phyloP scores from a whole-genome alignment of 2,113 vertebrate genomes.

The Ceratotherium simum region DNA sequence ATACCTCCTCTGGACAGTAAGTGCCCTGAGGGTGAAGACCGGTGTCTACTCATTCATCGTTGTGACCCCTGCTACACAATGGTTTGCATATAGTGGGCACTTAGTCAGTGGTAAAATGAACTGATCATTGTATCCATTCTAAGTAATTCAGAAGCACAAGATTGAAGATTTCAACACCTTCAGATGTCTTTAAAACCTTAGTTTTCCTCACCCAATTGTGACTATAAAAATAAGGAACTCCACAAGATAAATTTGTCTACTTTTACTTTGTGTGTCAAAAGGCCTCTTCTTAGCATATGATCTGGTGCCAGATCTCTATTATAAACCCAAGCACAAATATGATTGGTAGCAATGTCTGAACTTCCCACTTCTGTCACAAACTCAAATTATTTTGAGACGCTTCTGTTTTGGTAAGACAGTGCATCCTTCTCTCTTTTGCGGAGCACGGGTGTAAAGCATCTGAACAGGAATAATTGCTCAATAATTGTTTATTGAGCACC shows the following conservation, averaged over 20 bases:
- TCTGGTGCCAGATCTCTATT: background rate
- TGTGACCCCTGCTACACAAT: background rate
- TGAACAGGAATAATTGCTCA: background rate
- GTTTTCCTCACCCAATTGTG: background rate
- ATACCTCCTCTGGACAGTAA: background rate
- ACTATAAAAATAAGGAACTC: conserved; percentile 21
- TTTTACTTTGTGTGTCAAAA: background rate
- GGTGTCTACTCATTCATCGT: background rate
- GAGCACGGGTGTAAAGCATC: background rate
- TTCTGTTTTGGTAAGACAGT: background rate
- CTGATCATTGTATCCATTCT: background rate
- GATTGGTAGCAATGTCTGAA: background rate
- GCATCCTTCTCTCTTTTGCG: background rate
- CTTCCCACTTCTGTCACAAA: background rate
- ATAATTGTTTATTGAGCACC: background rate
- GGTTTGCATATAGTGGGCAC: background rate
- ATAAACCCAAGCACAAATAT: background rate
- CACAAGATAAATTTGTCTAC: background rate
- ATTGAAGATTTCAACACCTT: background rate
- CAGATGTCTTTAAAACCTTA: conserved; percentile 15
- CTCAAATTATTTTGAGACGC: background rate
- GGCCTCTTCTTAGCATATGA: background rate
- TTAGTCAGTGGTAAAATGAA: background rate
- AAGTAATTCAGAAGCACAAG: background rate
- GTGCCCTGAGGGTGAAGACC: background rate